These are phyloP conservation scores for Pediacus dermestoides DNA, from an alignment of 2,888 invertebrate genomes.

Conservation along the genomic window DNA sequence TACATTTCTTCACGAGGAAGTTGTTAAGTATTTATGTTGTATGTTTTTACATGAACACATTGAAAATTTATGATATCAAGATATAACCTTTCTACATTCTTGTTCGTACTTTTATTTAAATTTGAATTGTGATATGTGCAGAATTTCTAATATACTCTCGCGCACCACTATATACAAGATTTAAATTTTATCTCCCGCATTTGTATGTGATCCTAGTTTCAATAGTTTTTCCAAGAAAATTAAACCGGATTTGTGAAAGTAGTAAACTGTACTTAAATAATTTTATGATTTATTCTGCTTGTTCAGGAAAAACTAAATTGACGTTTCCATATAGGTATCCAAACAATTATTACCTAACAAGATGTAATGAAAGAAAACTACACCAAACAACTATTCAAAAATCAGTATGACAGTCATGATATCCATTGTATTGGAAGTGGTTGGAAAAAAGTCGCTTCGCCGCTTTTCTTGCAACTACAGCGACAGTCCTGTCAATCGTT, in stretches of 20 bases:
- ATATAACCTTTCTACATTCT: constrained; percentile 18
- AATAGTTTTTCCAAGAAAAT: too few relatives aligned
- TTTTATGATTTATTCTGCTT: too few relatives aligned
- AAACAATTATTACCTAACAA: too few relatives aligned
- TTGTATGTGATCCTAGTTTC: too few relatives aligned
- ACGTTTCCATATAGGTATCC: too few relatives aligned
- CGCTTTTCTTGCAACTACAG: background rate
- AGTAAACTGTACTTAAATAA: too few relatives aligned
- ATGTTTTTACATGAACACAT: constrained; percentile 23
- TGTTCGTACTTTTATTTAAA: constrained; percentile 15
- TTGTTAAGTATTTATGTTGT: constrained; percentile 22
- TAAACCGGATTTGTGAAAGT: too few relatives aligned
- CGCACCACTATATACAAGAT: too few relatives aligned
- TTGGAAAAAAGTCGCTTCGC: background rate
- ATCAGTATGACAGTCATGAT: constrained; percentile 5
- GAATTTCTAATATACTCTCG: constrained; percentile 13
- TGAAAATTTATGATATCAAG: constrained; percentile 25
- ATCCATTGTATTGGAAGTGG: background rate
- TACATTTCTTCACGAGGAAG: constrained; percentile 25
- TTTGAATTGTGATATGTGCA: constrained; percentile 20
- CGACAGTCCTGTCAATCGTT: constrained; percentile 1
- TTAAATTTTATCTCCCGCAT: too few relatives aligned
- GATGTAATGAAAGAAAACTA: too few relatives aligned
- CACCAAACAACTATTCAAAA: too few relatives aligned
- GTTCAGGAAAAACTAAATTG: too few relatives aligned